Evolutionary conservation across 1,140 invertebrate genomes (phyloP).

Genomic region (Drosophila nikananu): DNA sequence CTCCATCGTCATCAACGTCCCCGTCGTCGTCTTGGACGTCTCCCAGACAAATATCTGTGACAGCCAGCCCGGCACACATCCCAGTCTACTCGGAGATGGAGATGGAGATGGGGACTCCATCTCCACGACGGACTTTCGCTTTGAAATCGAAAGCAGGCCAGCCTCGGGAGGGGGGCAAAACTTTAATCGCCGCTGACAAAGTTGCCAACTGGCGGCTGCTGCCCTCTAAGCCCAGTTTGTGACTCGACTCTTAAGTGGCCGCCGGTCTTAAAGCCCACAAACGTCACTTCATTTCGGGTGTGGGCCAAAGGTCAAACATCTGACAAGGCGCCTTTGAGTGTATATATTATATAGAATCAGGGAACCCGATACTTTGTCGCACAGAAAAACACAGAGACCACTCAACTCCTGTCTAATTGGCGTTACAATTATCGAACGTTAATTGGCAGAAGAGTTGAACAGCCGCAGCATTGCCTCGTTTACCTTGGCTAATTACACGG

Average conservation of each 20-base stretch:
- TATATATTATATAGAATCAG: background rate
- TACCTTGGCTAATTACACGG: conserved; percentile 5
- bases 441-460: conserved; percentile 32
- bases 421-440: conserved; percentile 39
- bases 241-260: conserved; percentile 46
- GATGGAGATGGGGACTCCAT: background rate
- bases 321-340: conserved; percentile 2
- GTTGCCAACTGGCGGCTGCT: conserved; percentile 30
- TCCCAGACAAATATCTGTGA: conserved; percentile 39
- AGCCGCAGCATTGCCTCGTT: conserved; percentile 4
- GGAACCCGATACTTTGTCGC: conserved; percentile 13
- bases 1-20: conserved; percentile 12
- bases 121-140: conserved; percentile 25
- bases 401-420: conserved; percentile 37
- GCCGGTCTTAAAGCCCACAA: conserved; percentile 18
- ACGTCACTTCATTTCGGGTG: conserved; percentile 13
- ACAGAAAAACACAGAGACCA: background rate
- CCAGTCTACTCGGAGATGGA: background rate
- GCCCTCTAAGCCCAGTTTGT: conserved; percentile 30
- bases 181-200: conserved; percentile 43
- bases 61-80: conserved; percentile 11
- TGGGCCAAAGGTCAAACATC: conserved; percentile 56
- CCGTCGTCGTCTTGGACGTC: conserved; percentile 14
- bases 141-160: conserved; percentile 35
- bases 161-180: background rate